Evolutionary conservation across 2,888 invertebrate species (phyloP).

Genomic region (Achlya flavicornis): DNA sequence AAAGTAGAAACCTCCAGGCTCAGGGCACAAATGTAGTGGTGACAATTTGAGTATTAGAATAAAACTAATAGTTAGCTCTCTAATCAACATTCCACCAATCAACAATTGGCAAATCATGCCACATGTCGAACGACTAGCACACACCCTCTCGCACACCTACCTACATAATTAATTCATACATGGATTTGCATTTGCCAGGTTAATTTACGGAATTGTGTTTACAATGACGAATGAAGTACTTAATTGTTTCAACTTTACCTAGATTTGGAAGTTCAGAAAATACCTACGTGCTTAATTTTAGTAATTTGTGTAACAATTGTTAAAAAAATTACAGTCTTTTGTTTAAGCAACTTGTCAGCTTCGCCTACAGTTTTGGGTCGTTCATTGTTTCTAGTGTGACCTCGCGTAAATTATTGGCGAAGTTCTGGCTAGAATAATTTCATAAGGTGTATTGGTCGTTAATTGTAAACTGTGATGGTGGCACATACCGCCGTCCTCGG

Average conservation of each 20-base stretch:
- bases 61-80: not conserved
- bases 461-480: slow-evolving; percentile 12
- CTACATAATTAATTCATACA: slow-evolving; percentile 14
- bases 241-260: slow-evolving; percentile 26
- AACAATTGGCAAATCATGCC: slow-evolving; percentile 21
- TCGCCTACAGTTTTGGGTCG: slow-evolving; percentile 41
- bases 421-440: slow-evolving; percentile 26
- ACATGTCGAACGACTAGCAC: not conserved
- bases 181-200: slow-evolving; percentile 34
- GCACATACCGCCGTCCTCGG: slow-evolving; percentile 26
- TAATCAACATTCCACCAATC: slow-evolving; percentile 9
- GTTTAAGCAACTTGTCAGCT: slow-evolving; percentile 30
- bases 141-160: not conserved
- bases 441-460: slow-evolving; percentile 19
- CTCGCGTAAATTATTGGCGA: slow-evolving; percentile 33
- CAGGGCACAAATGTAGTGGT: slow-evolving; percentile 50
- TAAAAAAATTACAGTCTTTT: slow-evolving; percentile 38
- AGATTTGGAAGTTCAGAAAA: slow-evolving; percentile 16
- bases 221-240: slow-evolving; percentile 34
- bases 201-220: slow-evolving; percentile 39
- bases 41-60: slow-evolving; percentile 32
- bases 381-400: slow-evolving; percentile 45
- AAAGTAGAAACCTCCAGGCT: slow-evolving; percentile 69
- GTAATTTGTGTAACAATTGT: slow-evolving; percentile 22
- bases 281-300: not conserved